These are phyloP conservation scores for Zapornia atra DNA, from an alignment of 2,113 vertebrate species.

Conservation along the genomic window DNA sequence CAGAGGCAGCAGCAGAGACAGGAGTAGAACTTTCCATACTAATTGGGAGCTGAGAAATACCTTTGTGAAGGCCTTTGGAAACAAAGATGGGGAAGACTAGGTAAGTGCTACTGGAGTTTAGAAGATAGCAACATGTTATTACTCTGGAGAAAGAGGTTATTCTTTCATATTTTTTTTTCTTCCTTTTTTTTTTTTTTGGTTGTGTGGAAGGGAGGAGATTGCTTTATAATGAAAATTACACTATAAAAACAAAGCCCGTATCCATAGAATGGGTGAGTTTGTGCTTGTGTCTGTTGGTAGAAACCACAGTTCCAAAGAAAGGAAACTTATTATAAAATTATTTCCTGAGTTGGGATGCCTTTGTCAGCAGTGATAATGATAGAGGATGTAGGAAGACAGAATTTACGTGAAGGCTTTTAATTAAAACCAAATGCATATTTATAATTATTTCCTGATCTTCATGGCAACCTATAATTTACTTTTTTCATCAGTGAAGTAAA, in stretches of 20 bases:
- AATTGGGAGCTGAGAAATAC: neutral
- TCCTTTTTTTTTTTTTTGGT: neutral
- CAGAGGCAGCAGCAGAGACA: neutral
- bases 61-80: neutral
- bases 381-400: neutral
- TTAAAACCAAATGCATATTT: constrained; percentile 30
- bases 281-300: neutral
- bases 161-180: neutral
- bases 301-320: neutral
- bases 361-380: neutral
- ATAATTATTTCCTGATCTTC: neutral
- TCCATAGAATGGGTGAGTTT: neutral
- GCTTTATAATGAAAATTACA: neutral
- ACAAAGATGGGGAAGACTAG: neutral
- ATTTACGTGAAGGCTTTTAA: neutral
- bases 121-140: neutral
- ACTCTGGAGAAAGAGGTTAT: neutral
- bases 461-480: neutral
- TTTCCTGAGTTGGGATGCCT: neutral
- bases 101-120: neutral
- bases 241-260: neutral
- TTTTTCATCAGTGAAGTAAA: neutral
- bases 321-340: neutral
- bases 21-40: neutral
- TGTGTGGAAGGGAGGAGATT: neutral